Evolutionary conservation across 2,113 vertebrate species (phyloP).

Genomic region (Platycercus adscitus): DNA sequence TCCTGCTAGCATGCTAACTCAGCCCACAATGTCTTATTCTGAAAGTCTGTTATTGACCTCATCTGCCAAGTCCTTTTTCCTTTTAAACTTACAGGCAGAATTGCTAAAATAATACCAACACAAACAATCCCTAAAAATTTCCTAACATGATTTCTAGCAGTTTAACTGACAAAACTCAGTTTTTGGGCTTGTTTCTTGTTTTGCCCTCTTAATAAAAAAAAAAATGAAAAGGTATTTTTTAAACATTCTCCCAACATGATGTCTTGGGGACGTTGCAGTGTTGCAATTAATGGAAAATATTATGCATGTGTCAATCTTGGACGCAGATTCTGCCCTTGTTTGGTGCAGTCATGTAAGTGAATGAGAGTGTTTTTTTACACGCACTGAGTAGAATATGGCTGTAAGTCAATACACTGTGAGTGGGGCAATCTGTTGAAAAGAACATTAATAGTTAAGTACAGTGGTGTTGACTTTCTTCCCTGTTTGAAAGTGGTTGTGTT

Average conservation of each 20-base stretch:
- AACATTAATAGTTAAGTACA: background rate
- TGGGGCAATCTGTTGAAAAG: background rate
- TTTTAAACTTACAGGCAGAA: constrained; percentile 54
- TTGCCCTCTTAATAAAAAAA: background rate
- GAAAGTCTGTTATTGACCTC: constrained; percentile 31
- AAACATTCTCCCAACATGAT: background rate
- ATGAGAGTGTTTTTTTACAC: background rate
- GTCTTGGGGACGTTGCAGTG: background rate
- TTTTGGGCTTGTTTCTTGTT: background rate
- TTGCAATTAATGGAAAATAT: constrained; percentile 8
- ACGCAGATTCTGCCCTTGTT: background rate
- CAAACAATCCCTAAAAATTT: constrained; percentile 15
- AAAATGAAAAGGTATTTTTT: background rate
- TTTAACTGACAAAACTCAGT: background rate
- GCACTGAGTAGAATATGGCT: background rate
- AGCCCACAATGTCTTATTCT: constrained; percentile 57
- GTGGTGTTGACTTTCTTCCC: background rate
- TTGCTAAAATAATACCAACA: constrained; percentile 58
- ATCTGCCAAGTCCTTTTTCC: constrained; percentile 65
- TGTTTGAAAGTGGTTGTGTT: background rate
- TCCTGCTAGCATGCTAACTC: constrained; percentile 83
- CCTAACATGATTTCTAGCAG: constrained; percentile 26
- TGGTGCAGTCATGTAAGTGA: background rate
- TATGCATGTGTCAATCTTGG: background rate
- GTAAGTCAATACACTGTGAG: background rate